These are phyloP conservation scores for Seriola rivoliana DNA, from an alignment of 2,113 vertebrate genomes.

Conservation along the genomic window DNA sequence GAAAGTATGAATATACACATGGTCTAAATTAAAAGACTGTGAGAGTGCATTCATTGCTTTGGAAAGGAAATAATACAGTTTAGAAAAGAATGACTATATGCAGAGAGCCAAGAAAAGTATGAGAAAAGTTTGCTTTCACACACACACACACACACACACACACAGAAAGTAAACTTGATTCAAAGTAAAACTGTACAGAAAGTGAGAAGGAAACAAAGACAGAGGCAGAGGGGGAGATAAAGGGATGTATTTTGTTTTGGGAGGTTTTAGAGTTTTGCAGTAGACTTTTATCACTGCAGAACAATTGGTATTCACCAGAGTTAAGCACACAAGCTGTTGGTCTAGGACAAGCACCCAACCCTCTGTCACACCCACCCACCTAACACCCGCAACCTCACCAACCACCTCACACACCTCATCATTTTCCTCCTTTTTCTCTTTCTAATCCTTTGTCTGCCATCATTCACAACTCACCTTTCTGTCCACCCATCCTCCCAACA, in stretches of 20 bases:
- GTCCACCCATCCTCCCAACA: background rate
- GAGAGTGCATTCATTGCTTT: conserved; percentile 40
- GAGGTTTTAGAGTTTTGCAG: conserved; percentile 40
- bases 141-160: background rate
- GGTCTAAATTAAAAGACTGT: conserved; percentile 46
- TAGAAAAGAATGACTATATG: conserved; percentile 7
- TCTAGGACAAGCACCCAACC: conserved; percentile 52
- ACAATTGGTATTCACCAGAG: conserved; percentile 71
- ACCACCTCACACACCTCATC: background rate
- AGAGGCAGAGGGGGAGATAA: conserved; percentile 23
- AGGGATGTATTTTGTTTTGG: conserved; percentile 30
- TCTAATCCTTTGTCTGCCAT: conserved; percentile 25
- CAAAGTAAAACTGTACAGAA: background rate
- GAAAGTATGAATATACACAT: conserved; percentile 8
- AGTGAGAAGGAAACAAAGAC: conserved; percentile 17
- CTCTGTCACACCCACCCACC: conserved; percentile 23
- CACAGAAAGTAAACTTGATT: background rate
- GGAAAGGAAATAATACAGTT: conserved; percentile 26
- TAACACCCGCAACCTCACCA: conserved; percentile 16
- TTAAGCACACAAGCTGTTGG: conserved; percentile 69
- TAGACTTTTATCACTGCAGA: conserved; percentile 46
- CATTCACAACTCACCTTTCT: conserved; percentile 7
- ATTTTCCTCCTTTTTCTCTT: conserved; percentile 16
- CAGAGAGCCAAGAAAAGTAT: conserved; percentile 30
- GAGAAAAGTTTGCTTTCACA: conserved; percentile 20